Evolutionary conservation across 1,140 invertebrate species (phyloP).

Genomic region (Melitaea cinxia): DNA sequence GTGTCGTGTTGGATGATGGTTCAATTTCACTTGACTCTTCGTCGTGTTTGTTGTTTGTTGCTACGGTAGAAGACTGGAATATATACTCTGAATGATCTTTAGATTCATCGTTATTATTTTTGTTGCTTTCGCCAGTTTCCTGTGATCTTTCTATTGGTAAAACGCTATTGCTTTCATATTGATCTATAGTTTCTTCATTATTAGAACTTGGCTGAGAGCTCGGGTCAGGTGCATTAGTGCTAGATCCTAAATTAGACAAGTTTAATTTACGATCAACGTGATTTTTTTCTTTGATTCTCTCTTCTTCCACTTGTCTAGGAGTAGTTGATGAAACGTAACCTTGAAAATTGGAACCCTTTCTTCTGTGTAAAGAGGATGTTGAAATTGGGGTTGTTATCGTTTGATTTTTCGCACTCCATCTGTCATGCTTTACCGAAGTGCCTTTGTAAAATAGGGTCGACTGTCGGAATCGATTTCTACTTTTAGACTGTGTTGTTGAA

Average conservation of each 20-base stretch:
- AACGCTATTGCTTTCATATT: slow-evolving; percentile 42
- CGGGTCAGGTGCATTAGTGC: slow-evolving; percentile 13
- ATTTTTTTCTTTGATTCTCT: slow-evolving; percentile 40
- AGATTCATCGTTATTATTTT: slow-evolving; percentile 42
- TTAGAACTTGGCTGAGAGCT: slow-evolving; percentile 29
- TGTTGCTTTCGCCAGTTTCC: slow-evolving; percentile 38
- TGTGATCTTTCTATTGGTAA: slow-evolving; percentile 33
- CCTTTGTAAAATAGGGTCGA: slow-evolving; percentile 70
- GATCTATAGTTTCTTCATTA: slow-evolving; percentile 35
- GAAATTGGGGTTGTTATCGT: slow-evolving; percentile 30
- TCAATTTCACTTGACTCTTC: slow-evolving; percentile 11
- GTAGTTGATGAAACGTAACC: slow-evolving; percentile 57
- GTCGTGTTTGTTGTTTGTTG: background rate
- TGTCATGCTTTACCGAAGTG: slow-evolving; percentile 72
- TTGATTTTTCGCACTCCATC: slow-evolving; percentile 59
- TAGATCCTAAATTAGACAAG: slow-evolving; percentile 16
- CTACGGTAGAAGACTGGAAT: slow-evolving; percentile 47
- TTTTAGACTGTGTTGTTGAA: slow-evolving; percentile 50
- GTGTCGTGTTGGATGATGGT: slow-evolving; percentile 45
- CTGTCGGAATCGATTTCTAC: slow-evolving; percentile 67
- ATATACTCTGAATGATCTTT: slow-evolving; percentile 64
- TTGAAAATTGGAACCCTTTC: slow-evolving; percentile 72
- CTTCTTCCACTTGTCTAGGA: slow-evolving; percentile 35
- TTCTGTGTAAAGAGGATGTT: slow-evolving; percentile 45
- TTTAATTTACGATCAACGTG: slow-evolving; percentile 37